Evolutionary conservation across 1,140 invertebrate genomes (phyloP), one percentile per base, ranked within the genome.

Genomic region (Tachypleus tridentatus): DNA sequence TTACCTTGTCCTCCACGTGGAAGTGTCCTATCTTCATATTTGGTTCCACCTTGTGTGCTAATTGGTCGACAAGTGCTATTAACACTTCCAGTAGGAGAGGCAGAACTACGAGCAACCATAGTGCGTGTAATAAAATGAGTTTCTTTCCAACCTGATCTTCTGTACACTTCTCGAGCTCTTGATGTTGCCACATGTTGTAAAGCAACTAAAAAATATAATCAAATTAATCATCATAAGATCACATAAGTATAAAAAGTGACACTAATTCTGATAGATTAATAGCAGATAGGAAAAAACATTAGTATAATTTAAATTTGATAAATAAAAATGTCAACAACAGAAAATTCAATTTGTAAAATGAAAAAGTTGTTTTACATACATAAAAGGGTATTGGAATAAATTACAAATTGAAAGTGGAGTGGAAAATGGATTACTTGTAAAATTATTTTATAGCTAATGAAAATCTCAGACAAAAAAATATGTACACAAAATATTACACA

Each of bases 151-250:
- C 95, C 95, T 70, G 93, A 88, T 77, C 95, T 93, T 77, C 92
- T 92, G 77, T 97, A 98, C 61, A 93, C 91, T 73, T 94, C 91
- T 69, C 97, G 84, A 99, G 78, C 75, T 98, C 94, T 76, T 94
- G 90, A 78, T 98, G 95, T 68, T 95, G 91, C 96, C 96, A 99
- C 89, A 99, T 93, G 56, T 93, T 95, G 77, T 91, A 94, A 62
- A 98, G 80, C 67, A 99, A 88, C 78, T 82, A 71, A 10, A 75
- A 61, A 58, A 51, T 8, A 4, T 62, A 57, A 59, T 62, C 50
- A 11, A 54, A 54, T 54, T 58, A 65, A 29, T 29, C 29, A 29
- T 29, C 2, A 2, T 29, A 29, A 29, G 29, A 29, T 29, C 29
- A 29, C 29, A 29, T 29, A 29, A 29, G 29, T 29, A 29, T 29